Evolutionary conservation across 2,888 invertebrate genomes (phyloP).

Genomic region (Tetragonula carbonaria): DNA sequence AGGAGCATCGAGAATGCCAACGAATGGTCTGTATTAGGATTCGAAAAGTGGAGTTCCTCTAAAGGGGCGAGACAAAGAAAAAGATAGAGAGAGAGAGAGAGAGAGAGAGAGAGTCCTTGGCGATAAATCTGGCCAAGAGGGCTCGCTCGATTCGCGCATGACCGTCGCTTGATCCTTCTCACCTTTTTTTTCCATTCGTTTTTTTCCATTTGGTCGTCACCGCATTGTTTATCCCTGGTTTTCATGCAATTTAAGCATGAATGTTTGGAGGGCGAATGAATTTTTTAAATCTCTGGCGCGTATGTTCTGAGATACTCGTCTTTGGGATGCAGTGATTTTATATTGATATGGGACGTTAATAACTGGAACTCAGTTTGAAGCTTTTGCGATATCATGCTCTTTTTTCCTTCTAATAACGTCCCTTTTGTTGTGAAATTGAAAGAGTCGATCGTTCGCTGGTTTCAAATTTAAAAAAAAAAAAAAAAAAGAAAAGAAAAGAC

Average conservation of each 20-base stretch:
- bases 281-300: neutral
- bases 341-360: no score
- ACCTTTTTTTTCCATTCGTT: neutral
- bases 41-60: conserved; percentile 62
- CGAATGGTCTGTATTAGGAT: conserved; percentile 65
- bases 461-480: neutral
- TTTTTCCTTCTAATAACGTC: no score
- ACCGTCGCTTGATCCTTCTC: conserved; percentile 55
- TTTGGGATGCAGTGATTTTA: no score
- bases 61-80: conserved; percentile 35
- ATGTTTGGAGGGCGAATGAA: neutral
- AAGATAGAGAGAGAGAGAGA: no score
- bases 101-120: conserved; percentile 53
- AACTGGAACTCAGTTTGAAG: no score
- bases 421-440: neutral
- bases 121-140: conserved; percentile 72
- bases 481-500: neutral
- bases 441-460: neutral
- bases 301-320: neutral
- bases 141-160: conserved; percentile 70
- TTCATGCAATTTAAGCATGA: conserved; percentile 21
- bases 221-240: conserved; percentile 22
- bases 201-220: neutral
- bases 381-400: no score
- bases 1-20: conserved; percentile 47